Evolutionary conservation across 1,140 invertebrate genomes (phyloP).

Genomic region (Brachionus koreanus): DNA sequence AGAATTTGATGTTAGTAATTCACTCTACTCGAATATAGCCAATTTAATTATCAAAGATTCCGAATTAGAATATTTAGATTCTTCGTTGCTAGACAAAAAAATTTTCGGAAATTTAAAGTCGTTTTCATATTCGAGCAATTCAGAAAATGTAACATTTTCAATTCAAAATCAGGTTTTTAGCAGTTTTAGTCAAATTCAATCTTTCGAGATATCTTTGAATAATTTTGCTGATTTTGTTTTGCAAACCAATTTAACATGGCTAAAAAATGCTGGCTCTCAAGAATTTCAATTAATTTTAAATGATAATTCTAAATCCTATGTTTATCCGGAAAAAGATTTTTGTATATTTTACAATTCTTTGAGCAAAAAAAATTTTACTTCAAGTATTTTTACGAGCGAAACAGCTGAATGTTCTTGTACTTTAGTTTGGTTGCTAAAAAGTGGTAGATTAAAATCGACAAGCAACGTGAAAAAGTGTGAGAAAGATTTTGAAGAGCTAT

Average conservation of each 20-base stretch:
- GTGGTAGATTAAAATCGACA: background rate
- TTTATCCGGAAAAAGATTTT: background rate
- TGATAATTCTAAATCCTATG: background rate
- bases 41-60: background rate
- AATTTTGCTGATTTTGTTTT: background rate
- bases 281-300: background rate
- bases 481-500: background rate
- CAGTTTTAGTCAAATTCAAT: background rate
- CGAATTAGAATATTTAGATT: background rate
- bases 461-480: background rate
- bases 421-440: background rate
- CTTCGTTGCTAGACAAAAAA: background rate
- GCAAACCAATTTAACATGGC: background rate
- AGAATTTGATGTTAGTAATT: background rate
- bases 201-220: background rate
- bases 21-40: background rate
- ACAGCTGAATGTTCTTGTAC: background rate
- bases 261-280: background rate
- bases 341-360: background rate
- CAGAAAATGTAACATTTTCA: background rate
- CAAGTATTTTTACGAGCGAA: background rate
- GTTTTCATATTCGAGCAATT: background rate
- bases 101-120: background rate
- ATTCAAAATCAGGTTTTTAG: background rate
- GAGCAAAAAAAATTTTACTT: background rate